These are phyloP conservation scores for Muscicapa striata DNA, from an alignment of 2,797 vertebrate genomes.

Conservation along the genomic window DNA sequence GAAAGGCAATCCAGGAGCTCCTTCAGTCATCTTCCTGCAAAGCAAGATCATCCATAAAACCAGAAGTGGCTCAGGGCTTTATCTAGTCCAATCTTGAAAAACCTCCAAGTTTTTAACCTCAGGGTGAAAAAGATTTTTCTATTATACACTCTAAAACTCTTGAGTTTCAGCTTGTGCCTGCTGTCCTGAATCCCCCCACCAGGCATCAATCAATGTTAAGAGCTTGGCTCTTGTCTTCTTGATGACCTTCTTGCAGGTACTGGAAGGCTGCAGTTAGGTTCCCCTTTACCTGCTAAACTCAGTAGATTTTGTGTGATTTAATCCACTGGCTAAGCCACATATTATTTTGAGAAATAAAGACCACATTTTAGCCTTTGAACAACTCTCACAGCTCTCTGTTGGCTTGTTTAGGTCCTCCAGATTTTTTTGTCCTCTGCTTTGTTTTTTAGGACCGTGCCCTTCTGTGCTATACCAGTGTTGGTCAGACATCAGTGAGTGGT, in stretches of 20 bases:
- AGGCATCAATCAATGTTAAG: not conserved
- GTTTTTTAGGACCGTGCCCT: not conserved
- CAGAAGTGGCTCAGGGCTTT: not conserved
- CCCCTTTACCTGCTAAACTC: not conserved
- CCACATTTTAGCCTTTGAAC: not conserved
- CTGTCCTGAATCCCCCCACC: not conserved
- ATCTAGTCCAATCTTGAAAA: not conserved
- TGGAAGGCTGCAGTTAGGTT: not conserved
- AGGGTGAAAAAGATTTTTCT: not conserved
- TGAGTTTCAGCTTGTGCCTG: fast-evolving
- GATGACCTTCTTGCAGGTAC: not conserved
- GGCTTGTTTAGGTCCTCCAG: not conserved
- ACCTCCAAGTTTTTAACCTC: not conserved
- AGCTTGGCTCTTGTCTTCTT: not conserved
- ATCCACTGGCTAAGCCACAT: not conserved
- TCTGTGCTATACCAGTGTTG: not conserved
- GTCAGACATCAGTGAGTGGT: not conserved
- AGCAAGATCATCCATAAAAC: not conserved
- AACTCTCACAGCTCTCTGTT: not conserved
- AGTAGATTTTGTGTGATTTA: not conserved
- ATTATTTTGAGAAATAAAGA: not conserved
- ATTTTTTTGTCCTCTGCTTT: not conserved
- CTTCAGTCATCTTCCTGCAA: not conserved
- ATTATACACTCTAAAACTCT: not conserved
- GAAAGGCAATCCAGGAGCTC: not conserved